Evolutionary conservation across 2,113 vertebrate genomes (phyloP).

Genomic region (Eulacestoma nigropectus): DNA sequence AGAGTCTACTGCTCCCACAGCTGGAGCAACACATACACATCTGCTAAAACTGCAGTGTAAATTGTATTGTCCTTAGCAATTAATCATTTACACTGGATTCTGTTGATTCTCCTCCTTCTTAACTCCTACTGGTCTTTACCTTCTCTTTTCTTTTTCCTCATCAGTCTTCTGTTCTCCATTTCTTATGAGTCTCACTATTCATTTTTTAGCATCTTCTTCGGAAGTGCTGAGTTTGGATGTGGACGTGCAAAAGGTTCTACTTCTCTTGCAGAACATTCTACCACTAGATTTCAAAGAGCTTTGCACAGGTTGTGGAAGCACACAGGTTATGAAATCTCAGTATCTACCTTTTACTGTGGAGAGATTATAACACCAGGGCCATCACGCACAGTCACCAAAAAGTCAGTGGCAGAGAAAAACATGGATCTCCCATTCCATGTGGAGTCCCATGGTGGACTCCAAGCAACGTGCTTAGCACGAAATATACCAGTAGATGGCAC

Average conservation of each 20-base stretch:
- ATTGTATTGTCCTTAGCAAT: slow-evolving; percentile 22
- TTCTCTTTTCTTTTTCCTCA: neutral
- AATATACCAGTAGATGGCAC: slow-evolving; percentile 38
- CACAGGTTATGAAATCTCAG: neutral
- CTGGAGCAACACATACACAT: slow-evolving; percentile 27
- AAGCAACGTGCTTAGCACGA: neutral
- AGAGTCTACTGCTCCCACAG: slow-evolving; percentile 35
- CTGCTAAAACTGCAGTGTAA: neutral
- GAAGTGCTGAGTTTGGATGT: neutral
- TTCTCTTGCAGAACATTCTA: neutral
- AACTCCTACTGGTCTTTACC: slow-evolving; percentile 16
- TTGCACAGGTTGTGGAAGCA: neutral
- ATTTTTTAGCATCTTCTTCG: neutral
- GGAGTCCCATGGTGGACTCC: neutral
- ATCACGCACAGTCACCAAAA: neutral
- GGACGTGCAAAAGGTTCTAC: neutral
- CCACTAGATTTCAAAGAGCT: neutral
- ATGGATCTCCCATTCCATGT: neutral
- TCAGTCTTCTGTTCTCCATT: neutral
- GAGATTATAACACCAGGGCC: neutral
- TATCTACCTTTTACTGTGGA: neutral
- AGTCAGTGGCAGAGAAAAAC: neutral
- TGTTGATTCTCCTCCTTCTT: neutral
- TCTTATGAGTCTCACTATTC: neutral
- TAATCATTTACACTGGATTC: neutral